Evolutionary conservation across 1,140 invertebrate genomes (phyloP).

Genomic region (Leptinotarsa defecta): DNA sequence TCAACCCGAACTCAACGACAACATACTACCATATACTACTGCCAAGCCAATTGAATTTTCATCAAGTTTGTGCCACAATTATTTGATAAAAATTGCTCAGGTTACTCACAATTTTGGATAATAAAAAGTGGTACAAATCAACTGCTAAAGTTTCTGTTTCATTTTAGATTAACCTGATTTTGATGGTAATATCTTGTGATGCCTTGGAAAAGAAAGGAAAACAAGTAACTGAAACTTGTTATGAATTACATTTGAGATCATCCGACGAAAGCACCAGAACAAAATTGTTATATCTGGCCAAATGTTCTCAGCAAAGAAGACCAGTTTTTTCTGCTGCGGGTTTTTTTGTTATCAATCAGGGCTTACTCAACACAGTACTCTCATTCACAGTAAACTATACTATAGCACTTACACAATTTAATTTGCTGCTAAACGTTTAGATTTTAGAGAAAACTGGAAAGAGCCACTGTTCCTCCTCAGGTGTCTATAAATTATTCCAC

Average conservation of each 20-base stretch:
- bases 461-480: no score
- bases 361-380: neutral
- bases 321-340: conserved; percentile 13
- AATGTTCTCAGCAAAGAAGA: neutral
- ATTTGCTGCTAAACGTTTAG: neutral
- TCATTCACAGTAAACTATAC: neutral
- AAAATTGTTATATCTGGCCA: neutral
- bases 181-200: neutral
- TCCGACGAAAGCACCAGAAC: neutral
- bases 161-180: neutral
- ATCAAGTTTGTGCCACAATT: no score
- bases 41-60: no score
- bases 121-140: no score
- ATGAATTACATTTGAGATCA: no score
- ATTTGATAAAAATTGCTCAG: no score
- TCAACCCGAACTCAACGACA: no score
- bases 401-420: neutral
- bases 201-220: neutral
- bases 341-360: conserved; percentile 1
- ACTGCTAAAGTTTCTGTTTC: no score
- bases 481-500: no score
- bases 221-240: neutral
- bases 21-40: no score
- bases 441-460: no score
- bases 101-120: no score